Percentiles rank a stretch among this genome's conserved stretches.
Conservation (phyloP, 1,140 invertebrate genomes). For the Rhopalosiphum maidis region DNA sequence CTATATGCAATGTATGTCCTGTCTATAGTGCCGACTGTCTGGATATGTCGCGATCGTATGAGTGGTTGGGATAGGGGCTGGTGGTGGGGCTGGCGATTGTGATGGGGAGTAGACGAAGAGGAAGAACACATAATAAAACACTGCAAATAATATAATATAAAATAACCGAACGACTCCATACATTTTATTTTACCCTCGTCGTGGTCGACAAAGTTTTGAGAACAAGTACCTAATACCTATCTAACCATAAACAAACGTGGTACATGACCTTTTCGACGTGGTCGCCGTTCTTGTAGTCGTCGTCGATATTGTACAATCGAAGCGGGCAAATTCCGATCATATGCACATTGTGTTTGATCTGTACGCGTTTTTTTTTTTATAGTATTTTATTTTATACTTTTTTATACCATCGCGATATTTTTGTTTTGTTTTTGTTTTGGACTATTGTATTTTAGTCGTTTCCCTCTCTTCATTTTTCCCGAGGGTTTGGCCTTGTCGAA, state of each 20-base stretch:
- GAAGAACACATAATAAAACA: background rate
- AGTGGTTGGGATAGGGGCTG: background rate
- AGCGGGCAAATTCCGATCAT: conserved; percentile 29
- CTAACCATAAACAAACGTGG: conserved; percentile 17
- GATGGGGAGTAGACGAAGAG: background rate
- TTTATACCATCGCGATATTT: background rate
- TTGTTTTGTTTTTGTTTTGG: background rate
- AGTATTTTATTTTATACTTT: background rate
- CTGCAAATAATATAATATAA: background rate
- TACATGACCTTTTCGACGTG: conserved; percentile 6
- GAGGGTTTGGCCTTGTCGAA: conserved; percentile 35
- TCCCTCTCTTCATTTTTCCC: background rate
- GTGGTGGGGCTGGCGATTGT: background rate
- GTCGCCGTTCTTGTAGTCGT: background rate
- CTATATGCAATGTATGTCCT: background rate
- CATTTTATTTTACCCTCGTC: background rate
- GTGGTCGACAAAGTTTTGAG: conserved; percentile 15
- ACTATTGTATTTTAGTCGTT: conserved; percentile 20
- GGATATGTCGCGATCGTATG: background rate
- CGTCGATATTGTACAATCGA: conserved; percentile 22
- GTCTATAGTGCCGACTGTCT: background rate
- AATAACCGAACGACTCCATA: background rate
- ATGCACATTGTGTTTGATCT: conserved; percentile 6
- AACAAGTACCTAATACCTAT: conserved; percentile 15
- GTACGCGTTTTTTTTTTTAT: background rate